phyloP scores from a whole-genome alignment of 2,797 vertebrate genomes.

The Setipinna tenuifilis region DNA sequence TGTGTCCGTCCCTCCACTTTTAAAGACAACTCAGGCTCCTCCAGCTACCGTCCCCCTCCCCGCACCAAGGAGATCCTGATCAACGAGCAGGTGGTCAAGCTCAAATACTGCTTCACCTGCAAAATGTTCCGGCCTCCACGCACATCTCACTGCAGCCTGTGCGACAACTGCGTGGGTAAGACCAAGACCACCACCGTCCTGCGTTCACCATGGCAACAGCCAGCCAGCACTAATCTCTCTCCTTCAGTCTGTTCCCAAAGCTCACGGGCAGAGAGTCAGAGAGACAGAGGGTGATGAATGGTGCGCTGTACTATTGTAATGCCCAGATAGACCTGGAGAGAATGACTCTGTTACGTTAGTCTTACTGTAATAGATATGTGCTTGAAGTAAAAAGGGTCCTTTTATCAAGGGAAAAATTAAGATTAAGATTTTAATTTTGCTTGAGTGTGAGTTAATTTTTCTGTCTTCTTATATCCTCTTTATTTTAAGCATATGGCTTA shows the following conservation, averaged over 20 bases:
- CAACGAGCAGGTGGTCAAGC: slow-evolving; percentile 92
- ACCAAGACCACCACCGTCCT: neutral
- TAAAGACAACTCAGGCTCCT: slow-evolving; percentile 89
- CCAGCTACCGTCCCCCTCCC: slow-evolving; percentile 88
- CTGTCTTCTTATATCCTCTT: neutral
- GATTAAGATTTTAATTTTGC: no score
- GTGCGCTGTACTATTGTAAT: no score
- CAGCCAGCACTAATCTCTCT: neutral
- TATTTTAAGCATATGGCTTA: neutral
- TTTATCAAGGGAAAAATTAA: neutral
- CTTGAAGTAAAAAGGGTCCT: neutral
- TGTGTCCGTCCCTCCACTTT: slow-evolving; percentile 41
- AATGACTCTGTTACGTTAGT: neutral
- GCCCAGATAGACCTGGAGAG: neutral
- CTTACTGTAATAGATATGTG: neutral
- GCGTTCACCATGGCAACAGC: neutral
- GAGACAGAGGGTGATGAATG: no score
- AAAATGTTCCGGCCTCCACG: slow-evolving; percentile 96
- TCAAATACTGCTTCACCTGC: slow-evolving; percentile 98
- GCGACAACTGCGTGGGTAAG: slow-evolving; percentile 98
- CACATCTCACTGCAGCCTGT: slow-evolving; percentile 96
- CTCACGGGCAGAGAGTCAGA: neutral
- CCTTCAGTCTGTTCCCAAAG: neutral
- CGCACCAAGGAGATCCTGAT: slow-evolving; percentile 93
- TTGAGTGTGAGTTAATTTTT: no score